phyloP scores from a whole-genome alignment of 2,888 invertebrate species.

The Deroplatys truncata region DNA sequence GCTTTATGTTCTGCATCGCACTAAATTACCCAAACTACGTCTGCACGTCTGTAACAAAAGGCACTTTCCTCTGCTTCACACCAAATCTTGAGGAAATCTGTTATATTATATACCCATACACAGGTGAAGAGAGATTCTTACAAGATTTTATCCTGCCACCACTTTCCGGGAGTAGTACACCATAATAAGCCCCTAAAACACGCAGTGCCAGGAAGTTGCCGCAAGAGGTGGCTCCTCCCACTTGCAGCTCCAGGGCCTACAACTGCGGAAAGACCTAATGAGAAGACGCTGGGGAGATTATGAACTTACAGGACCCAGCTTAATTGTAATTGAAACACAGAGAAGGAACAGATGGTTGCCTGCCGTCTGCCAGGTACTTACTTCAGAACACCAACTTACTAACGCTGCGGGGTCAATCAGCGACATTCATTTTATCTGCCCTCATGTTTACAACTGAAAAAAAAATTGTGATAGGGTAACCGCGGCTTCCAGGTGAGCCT shows the following conservation, averaged over 20 bases:
- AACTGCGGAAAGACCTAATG: background rate
- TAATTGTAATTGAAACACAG: background rate
- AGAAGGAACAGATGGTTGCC: background rate
- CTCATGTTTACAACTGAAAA: no score
- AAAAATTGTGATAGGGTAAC: no score
- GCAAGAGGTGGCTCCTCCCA: background rate
- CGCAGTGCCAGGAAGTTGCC: background rate
- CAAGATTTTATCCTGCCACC: background rate
- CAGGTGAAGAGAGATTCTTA: background rate
- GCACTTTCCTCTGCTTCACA: background rate
- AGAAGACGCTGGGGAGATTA: background rate
- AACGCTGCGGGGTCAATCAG: no score
- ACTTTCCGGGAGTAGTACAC: no score
- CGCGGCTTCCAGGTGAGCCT: no score
- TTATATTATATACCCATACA: background rate
- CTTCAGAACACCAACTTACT: no score
- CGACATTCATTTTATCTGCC: no score
- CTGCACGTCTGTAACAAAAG: no score
- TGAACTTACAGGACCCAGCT: background rate
- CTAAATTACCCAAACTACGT: no score
- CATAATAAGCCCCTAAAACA: background rate
- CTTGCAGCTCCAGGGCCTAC: background rate
- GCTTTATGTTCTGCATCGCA: no score
- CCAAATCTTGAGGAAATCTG: background rate
- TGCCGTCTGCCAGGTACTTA: background rate